Conservation (phyloP, 2,888 invertebrate species). For the Limnephilus rhombicus region DNA sequence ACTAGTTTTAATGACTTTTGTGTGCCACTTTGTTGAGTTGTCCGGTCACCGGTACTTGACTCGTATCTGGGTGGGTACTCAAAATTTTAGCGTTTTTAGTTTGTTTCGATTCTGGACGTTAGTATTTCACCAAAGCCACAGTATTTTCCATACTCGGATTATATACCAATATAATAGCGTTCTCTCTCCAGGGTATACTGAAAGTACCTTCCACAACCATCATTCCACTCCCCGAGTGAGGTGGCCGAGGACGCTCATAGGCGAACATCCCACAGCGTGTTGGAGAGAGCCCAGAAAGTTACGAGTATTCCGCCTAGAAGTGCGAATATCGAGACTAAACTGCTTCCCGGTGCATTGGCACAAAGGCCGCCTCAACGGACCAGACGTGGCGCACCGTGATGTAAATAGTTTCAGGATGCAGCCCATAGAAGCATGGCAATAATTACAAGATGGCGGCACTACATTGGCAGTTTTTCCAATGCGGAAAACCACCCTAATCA, state of each 20-base stretch:
- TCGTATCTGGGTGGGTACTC: neutral
- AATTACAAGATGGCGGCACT: neutral
- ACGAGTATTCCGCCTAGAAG: neutral
- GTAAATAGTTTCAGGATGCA: neutral
- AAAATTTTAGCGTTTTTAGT: too few relatives aligned
- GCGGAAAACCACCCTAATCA: too few relatives aligned
- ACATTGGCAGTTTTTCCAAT: neutral
- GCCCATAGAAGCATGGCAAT: neutral
- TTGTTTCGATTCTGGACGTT: too few relatives aligned
- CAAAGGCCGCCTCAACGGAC: neutral
- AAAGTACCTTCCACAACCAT: neutral
- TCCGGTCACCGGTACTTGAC: neutral
- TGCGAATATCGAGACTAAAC: conserved; percentile 2
- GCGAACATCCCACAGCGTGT: neutral
- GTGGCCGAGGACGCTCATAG: neutral
- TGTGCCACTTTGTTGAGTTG: too few relatives aligned
- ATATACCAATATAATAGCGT: neutral
- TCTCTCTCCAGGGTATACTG: neutral
- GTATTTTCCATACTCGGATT: too few relatives aligned
- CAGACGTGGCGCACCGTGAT: neutral
- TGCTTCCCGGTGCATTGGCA: conserved; percentile 6
- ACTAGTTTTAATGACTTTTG: too few relatives aligned
- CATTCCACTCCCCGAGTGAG: neutral
- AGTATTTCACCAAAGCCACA: too few relatives aligned
- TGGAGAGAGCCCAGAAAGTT: neutral